Percentiles rank a stretch among this genome's conserved stretches.
Conservation (phyloP, 2,113 vertebrate genomes). For the Oriolus oriolus region DNA sequence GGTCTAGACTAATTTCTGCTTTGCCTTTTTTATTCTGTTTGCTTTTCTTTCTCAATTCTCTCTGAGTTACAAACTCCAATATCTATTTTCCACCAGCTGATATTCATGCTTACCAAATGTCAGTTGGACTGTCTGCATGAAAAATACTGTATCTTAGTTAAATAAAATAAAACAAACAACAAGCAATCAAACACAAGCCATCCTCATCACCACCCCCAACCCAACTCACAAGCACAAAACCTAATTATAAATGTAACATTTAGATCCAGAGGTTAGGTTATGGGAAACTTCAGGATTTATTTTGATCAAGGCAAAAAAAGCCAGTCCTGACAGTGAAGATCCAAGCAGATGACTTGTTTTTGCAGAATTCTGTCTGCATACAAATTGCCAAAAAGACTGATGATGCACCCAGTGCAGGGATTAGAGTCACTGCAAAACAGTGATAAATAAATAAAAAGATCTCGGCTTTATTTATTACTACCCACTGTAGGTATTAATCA, state of each 20-base stretch:
- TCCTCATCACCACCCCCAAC: background rate
- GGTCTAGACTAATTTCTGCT: background rate
- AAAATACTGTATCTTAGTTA: background rate
- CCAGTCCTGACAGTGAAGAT: background rate
- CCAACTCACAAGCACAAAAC: background rate
- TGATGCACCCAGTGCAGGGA: background rate
- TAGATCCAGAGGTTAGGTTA: background rate
- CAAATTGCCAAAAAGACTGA: background rate
- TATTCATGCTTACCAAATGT: background rate
- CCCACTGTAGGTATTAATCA: background rate
- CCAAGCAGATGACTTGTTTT: background rate
- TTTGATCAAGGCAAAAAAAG: conserved; percentile 7
- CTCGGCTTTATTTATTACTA: background rate
- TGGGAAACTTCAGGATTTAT: background rate
- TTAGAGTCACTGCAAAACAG: background rate
- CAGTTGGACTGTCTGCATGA: background rate
- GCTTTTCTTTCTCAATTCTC: background rate
- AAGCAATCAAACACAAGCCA: background rate
- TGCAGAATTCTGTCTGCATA: background rate
- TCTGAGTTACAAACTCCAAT: background rate
- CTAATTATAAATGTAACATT: background rate
- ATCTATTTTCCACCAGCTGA: background rate
- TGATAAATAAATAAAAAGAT: background rate
- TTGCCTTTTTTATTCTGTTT: background rate
- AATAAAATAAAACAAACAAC: background rate